A percentile compares a stretch with the other conserved stretches of the same genome.
These are phyloP conservation scores for Myanophis thanlyinensis DNA, from an alignment of 2,113 vertebrate species.

Conservation along the genomic window DNA sequence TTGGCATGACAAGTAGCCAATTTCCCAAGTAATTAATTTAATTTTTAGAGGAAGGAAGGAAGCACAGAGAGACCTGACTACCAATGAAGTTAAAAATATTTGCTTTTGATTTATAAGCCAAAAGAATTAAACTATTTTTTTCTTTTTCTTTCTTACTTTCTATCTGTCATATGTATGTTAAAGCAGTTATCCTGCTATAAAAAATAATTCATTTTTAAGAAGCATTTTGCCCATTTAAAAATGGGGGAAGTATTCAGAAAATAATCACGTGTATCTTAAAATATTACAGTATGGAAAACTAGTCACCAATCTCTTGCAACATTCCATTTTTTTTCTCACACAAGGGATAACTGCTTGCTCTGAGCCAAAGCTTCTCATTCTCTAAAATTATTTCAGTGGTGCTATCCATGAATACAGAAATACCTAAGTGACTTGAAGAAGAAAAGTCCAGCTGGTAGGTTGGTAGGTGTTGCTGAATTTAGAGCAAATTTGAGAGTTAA, in stretches of 20 bases:
- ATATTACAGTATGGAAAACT: neutral
- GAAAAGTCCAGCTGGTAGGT: neutral
- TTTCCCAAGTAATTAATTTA: constrained; percentile 28
- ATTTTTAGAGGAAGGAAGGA: constrained; percentile 5
- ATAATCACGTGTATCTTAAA: neutral
- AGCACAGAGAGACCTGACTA: constrained; percentile 6
- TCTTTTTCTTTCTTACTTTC: neutral
- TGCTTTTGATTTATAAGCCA: neutral
- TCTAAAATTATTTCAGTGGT: neutral
- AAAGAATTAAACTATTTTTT: neutral
- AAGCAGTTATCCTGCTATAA: neutral
- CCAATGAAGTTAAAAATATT: constrained; percentile 2
- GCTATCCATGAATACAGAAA: neutral
- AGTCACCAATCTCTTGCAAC: neutral
- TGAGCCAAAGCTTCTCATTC: neutral
- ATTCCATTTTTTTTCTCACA: neutral
- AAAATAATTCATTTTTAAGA: neutral
- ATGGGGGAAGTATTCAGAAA: neutral
- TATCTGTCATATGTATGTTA: neutral
- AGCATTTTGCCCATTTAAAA: neutral
- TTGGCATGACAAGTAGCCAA: constrained; percentile 24
- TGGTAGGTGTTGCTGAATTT: neutral
- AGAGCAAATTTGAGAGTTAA: neutral
- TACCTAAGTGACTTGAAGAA: neutral
- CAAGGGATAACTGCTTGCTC: neutral